Evolutionary conservation across 2,888 invertebrate species (phyloP).

Genomic region (Polyommatus iphigenia): DNA sequence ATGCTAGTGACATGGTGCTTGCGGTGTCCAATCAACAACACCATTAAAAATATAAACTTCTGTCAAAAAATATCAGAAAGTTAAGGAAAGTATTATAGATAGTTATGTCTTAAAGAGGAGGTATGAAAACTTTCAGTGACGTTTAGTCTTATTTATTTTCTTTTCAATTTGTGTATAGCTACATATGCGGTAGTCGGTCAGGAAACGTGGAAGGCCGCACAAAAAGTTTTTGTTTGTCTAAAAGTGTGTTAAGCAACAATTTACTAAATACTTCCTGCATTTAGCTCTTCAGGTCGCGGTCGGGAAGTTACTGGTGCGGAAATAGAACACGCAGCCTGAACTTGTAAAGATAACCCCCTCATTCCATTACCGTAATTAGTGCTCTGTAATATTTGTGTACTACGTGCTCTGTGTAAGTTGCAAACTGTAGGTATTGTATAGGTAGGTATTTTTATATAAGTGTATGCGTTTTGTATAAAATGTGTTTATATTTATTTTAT

Average conservation of each 20-base stretch:
- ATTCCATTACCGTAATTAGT: constrained; percentile 27
- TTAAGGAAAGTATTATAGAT: too few relatives aligned
- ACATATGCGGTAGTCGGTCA: constrained; percentile 7
- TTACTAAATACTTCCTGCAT: constrained; percentile 27
- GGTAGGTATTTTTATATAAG: too few relatives aligned
- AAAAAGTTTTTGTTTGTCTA: constrained; percentile 9
- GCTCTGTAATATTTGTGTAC: constrained; percentile 6
- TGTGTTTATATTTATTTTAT: too few relatives aligned
- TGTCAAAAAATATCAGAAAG: too few relatives aligned
- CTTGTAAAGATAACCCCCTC: constrained; percentile 25
- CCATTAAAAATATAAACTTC: too few relatives aligned
- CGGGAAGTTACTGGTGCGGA: constrained; percentile 19
- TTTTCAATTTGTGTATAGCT: not conserved
- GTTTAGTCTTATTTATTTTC: not conserved
- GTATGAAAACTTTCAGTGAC: not conserved
- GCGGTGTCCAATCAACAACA: too few relatives aligned
- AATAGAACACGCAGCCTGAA: constrained; percentile 24
- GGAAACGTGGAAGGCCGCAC: not conserved
- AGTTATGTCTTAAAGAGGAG: too few relatives aligned
- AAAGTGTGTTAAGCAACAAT: constrained; percentile 17
- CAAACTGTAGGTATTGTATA: not conserved
- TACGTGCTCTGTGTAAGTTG: not conserved
- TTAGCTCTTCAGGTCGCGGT: constrained; percentile 25
- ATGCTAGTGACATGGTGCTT: too few relatives aligned
- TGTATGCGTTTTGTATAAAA: too few relatives aligned